Base-by-base conservation (phyloP, 2,888 invertebrate species). In the Digitonthophagus gazella region DNA sequence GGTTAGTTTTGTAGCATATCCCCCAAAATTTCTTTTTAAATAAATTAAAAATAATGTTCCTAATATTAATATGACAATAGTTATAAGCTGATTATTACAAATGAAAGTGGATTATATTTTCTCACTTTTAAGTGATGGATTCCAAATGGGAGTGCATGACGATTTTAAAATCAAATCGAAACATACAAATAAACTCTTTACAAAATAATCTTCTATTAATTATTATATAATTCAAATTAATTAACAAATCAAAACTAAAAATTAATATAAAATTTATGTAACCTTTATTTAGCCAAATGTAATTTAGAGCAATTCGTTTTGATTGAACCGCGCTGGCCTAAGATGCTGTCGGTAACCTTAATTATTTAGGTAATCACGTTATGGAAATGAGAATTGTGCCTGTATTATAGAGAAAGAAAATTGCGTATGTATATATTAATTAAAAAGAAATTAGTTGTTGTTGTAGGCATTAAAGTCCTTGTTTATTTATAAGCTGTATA, bases 401-500 rank as follows among this genome's bases (percentile, higher is more conserved):
- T 61, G 61, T 61, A 61, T 61, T 61, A 61, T 61, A 61, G 6
- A 61, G 20, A 61, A 16, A 61, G 61, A 61, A 61, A 19, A 61
- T 19, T 61, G 15, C 61, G 20, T 61, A 61, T 61, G 61, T 61
- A 61, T 18, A 61, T 61, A 61, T 61, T 58, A 19, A 61, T 61
- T 61, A 18, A 18, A 15, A 2, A 15, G 4, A 57, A n/a, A n/a
- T n/a, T 57, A 61, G 15, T 61, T 61, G 61, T 61, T 61, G 20
- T 20, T 61, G 61, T 61, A 61, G 61, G 61, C 20, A 61, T 61
- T 19, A 61, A 61, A 61, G 61, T 61, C 61, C 16, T 72, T 71
- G 71, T 67, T 71, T 72, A 72, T 71, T 69, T 70, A 70, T 79
- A 79, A 75, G 76, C 78, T 78, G 79, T 81, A 80, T 74, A 79